Evolutionary conservation across 2,113 vertebrate species (phyloP), one percentile per base, ranked within the genome.

Genomic region (Chrysochloris asiatica): DNA sequence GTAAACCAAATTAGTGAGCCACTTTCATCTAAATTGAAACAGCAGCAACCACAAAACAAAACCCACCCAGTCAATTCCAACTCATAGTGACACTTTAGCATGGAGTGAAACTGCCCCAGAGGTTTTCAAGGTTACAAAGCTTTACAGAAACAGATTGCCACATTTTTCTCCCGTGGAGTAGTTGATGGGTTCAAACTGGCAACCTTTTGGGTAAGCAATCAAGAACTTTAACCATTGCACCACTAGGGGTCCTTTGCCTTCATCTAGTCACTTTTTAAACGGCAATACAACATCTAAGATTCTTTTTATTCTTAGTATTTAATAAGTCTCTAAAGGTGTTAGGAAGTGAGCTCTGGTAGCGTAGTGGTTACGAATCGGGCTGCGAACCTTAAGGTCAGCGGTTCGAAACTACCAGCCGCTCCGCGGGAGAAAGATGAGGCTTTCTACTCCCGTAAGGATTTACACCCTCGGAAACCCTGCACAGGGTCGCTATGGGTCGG

Each of bases 201-300:
- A 4, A 33, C 14, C 28, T 33, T 63, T 63, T 63, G 8, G 30
- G 61, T 63, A 12, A 33, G 30, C 30, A 63, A 30, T 10, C 17
- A 33, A 33, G 17, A 26, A 11, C 61, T 63, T 63, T 63, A 33
- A 63, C 61, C 5, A 11, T 14, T 33, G 30, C 24, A 14, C 61
- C 28, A 33, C 30, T 14, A 26, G 61, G 12, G 30, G 28, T 63
- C 30, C 28, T 63, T 33, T 17, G 26, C 26, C 28, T 28, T 61
- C 59, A 26, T 30, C 59, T 83, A 54, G 61, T 63, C 48, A 80
- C 67, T 89, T 91, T 94, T 79, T 71, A 86, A 92, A 93, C 52
- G n/a, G 73, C 24, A 93, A 61, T 24, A 81, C 8, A 73, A 71
- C 14, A 9, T n/a, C 78, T 52, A 71, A 33, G 6, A 67, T 14